Conservation (phyloP, 2,888 invertebrate genomes). For the Protodeltote pygarga region DNA sequence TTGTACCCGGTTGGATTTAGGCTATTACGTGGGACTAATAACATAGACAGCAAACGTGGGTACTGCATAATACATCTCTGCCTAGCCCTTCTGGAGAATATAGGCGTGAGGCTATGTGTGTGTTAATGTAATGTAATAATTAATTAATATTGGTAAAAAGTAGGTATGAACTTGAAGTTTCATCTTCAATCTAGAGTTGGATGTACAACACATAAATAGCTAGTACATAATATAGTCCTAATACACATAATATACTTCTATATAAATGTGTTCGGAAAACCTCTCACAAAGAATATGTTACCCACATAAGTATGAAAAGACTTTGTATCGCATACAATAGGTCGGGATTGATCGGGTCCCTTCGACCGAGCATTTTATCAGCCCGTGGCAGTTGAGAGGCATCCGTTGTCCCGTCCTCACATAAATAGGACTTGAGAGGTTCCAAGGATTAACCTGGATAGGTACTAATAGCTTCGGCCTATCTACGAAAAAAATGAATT, state of each 20-base stretch:
- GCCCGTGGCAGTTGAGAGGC: slow-evolving; percentile 60
- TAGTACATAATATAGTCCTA: slow-evolving; percentile 29
- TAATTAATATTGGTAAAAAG: too few species aligned
- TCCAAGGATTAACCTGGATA: slow-evolving; percentile 58
- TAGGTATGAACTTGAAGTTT: too few species aligned
- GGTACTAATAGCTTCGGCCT: slow-evolving; percentile 49
- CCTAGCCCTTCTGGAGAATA: too few species aligned
- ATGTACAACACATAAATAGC: slow-evolving; percentile 34
- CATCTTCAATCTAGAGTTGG: too few species aligned
- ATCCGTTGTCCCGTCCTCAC: slow-evolving; percentile 55
- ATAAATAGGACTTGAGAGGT: slow-evolving; percentile 55
- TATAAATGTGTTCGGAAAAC: slow-evolving; percentile 42
- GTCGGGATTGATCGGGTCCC: slow-evolving; percentile 62
- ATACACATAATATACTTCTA: slow-evolving; percentile 8
- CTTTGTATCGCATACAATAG: slow-evolving; percentile 63
- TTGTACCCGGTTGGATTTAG: too few species aligned
- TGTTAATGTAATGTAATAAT: too few species aligned
- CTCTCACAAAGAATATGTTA: slow-evolving; percentile 50
- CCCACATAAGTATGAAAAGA: slow-evolving; percentile 54
- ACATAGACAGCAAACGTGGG: too few species aligned
- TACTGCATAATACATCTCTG: too few species aligned
- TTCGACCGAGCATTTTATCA: slow-evolving; percentile 65
- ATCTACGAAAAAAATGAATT: slow-evolving; percentile 28
- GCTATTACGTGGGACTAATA: too few species aligned
- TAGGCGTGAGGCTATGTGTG: too few species aligned